These are phyloP conservation scores for Aspiorhynchus laticeps DNA, from an alignment of 2,113 vertebrate genomes.

Conservation along the genomic window DNA sequence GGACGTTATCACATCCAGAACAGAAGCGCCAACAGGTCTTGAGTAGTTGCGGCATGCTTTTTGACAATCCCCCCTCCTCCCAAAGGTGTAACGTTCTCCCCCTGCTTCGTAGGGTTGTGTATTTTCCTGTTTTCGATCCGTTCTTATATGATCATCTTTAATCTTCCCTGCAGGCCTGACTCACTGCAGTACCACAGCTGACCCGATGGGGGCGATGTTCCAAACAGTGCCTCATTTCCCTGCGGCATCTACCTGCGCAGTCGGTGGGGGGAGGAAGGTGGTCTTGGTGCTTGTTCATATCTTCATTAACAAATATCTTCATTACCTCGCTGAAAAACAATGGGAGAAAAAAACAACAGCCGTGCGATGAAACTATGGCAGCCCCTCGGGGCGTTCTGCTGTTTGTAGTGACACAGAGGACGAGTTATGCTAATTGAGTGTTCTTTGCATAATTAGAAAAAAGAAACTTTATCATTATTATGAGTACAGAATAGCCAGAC, in stretches of 20 bases:
- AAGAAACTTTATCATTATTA: conserved; percentile 77
- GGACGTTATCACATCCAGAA: conserved; percentile 66
- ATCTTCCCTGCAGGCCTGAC: conserved; percentile 68
- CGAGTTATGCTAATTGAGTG: conserved; percentile 82
- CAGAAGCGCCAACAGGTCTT: conserved; percentile 66
- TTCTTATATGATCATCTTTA: conserved; percentile 76
- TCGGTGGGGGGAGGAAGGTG: background rate
- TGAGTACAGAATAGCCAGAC: conserved; percentile 76
- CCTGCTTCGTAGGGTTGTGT: conserved; percentile 58
- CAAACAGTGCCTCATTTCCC: conserved; percentile 44
- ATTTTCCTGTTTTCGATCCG: conserved; percentile 72
- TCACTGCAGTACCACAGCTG: conserved; percentile 50
- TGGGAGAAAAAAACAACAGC: conserved; percentile 60
- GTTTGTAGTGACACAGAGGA: conserved; percentile 81
- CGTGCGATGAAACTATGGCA: conserved; percentile 69
- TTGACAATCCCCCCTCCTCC: conserved; percentile 53
- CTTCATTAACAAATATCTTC: conserved; percentile 74
- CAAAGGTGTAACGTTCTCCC: conserved; percentile 63
- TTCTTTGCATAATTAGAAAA: conserved; percentile 81
- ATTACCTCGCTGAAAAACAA: conserved; percentile 62
- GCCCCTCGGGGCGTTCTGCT: conserved; percentile 74
- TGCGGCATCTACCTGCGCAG: conserved; percentile 62
- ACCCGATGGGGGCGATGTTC: conserved; percentile 68
- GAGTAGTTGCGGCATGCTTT: conserved; percentile 65
- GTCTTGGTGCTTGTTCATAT: conserved; percentile 44